Conservation (phyloP, 30 jellyfish, hydroid and myxozoan species). For the Pseudorhiza aurosa region DNA sequence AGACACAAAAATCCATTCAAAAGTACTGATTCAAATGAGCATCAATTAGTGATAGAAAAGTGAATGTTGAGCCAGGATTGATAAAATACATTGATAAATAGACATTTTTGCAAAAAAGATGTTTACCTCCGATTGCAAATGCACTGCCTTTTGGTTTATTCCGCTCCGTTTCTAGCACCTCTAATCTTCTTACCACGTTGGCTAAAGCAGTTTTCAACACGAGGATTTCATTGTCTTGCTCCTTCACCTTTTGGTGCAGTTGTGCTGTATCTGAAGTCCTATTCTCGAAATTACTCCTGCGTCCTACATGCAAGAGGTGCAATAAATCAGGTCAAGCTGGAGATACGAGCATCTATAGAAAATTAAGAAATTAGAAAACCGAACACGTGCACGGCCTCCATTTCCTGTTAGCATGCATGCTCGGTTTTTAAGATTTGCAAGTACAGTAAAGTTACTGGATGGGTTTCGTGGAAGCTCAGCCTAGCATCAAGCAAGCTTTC, state of each 20-base stretch:
- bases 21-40: too few species aligned
- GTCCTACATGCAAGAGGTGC: neutral
- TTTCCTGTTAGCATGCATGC: too few species aligned
- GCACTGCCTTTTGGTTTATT: constrained; percentile 28
- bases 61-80: too few species aligned
- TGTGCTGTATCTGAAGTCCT: neutral
- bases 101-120: neutral
- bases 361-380: neutral
- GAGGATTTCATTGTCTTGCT: constrained; percentile 56
- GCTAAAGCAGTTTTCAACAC: constrained; percentile 62
- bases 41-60: too few species aligned
- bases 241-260: constrained; percentile 16
- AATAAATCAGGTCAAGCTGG: neutral
- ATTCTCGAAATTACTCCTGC: neutral
- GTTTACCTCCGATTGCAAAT: constrained; percentile 41
- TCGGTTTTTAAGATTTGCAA: too few species aligned
- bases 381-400: too few species aligned
- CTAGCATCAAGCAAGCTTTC: too few species aligned
- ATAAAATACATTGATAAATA: neutral
- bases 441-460: too few species aligned
- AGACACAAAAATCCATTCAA: neutral
- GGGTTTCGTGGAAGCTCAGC: too few species aligned
- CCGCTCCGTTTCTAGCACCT: constrained; percentile 51
- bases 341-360: neutral
- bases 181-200: constrained; percentile 63